phyloP scores from a whole-genome alignment of 2,113 vertebrate genomes.

The Leiothrix lutea region DNA sequence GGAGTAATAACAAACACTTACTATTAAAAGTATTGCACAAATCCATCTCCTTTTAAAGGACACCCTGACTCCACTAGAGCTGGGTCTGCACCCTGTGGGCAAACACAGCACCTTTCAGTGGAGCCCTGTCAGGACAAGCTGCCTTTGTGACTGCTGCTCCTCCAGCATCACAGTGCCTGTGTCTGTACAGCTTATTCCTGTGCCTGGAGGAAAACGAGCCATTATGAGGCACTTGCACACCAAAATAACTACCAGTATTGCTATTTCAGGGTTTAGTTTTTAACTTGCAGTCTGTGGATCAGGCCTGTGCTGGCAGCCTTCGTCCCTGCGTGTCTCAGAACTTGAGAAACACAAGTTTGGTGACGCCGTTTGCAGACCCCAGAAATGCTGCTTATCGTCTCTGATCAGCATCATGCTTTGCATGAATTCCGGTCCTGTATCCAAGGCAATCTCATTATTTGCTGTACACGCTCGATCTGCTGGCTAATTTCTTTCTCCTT shows the following conservation, averaged over 20 bases:
- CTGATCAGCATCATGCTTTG: slow-evolving; percentile 10
- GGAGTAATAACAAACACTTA: background rate
- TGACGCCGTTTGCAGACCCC: background rate
- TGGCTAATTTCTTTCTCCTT: slow-evolving; percentile 41
- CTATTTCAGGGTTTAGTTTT: slow-evolving; percentile 27
- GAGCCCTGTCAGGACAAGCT: background rate
- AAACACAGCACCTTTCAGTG: background rate
- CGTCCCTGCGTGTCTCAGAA: background rate
- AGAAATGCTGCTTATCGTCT: background rate
- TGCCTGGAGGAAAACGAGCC: background rate
- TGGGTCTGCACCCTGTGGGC: background rate
- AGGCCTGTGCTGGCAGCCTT: background rate
- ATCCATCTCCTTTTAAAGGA: background rate
- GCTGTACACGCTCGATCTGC: background rate
- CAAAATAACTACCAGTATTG: background rate
- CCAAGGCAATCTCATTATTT: slow-evolving; percentile 56
- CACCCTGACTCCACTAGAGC: background rate
- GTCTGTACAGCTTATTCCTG: background rate
- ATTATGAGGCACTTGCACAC: background rate
- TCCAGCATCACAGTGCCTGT: background rate
- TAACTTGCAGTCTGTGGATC: background rate
- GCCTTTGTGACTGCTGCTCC: background rate
- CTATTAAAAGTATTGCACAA: background rate
- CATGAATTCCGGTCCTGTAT: background rate
- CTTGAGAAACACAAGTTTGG: background rate